Evolutionary conservation across 1,140 invertebrate genomes (phyloP), one percentile per base, ranked within the genome.

Genomic region (Spodoptera frugiperda): DNA sequence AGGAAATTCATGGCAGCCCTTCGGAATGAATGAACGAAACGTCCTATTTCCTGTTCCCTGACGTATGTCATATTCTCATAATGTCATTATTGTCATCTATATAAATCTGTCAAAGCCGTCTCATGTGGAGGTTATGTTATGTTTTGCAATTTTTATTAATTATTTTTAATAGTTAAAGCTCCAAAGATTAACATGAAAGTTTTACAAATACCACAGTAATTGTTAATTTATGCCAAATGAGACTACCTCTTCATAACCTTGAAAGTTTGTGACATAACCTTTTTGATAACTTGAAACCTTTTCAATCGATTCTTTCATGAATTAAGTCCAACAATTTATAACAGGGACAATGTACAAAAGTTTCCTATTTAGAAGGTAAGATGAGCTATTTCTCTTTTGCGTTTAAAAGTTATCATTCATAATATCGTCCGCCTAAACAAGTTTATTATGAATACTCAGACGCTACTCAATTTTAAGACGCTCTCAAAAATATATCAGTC

Each of bases 321-420:
- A 39, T 75, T 65, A 75, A 25, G 49, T 17, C 10, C 3, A 11
- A 12, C 25, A 30, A 33, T 48, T 68, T 33, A 33, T 53, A 19
- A 48, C 17, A n/a, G 12, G 51, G 33, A 90, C 39, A 74, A 89
- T 91, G 88, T 89, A 85, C 68, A 89, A 84, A 85, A 87, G 73
- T 78, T n/a, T 86, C 12, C 73, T 91, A 39, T 84, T 85, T 71
- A 84, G 79, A 77, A 72, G 82, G 88, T 89, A 85, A 84, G 85
- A 59, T 44, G 65, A 30, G n/a, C 12, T 4, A 3, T 19, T 1
- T 44, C 2, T 15, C 33, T 2, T 12, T 12, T 39, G 8, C 9
- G 33, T 39, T 25, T 9, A 8, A 39, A 39, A 39, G 5, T 10
- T 39, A 39, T 39, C 8, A 39, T 39, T 39, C 5, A 4, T 39